Conservation (phyloP, 2,797 vertebrate species). For the Hafferia zeledoni region DNA sequence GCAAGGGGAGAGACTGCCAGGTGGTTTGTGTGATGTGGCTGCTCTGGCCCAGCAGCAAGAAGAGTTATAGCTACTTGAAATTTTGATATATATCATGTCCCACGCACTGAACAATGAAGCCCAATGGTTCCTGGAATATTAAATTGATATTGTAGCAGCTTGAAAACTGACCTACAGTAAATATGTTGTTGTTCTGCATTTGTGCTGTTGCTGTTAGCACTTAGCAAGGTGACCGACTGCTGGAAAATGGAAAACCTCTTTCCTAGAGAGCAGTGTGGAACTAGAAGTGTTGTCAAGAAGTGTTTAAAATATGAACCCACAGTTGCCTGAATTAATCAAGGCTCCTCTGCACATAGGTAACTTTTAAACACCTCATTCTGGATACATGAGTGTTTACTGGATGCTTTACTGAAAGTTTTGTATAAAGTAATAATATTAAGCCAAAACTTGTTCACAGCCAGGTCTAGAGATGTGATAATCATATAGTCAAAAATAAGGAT, state of each 20-base stretch:
- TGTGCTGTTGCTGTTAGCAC: not conserved
- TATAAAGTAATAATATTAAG: not conserved
- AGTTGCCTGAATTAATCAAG: not conserved
- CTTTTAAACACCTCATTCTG: not conserved
- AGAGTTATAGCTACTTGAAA: not conserved
- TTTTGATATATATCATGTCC: not conserved
- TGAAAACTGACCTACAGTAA: not conserved
- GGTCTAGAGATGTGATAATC: not conserved
- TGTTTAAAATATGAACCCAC: not conserved
- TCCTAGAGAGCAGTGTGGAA: not conserved
- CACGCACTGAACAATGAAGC: not conserved
- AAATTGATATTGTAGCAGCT: not conserved
- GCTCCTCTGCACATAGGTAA: not conserved
- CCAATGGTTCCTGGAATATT: not conserved
- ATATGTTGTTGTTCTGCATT: not conserved
- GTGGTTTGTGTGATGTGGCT: not conserved
- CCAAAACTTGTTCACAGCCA: not conserved
- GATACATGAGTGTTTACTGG: not conserved
- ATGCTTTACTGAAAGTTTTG: not conserved
- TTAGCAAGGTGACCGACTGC: not conserved
- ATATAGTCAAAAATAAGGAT: not conserved
- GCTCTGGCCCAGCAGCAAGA: not conserved
- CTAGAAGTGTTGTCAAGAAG: not conserved
- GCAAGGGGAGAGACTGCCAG: not conserved
- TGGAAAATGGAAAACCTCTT: not conserved